Base-by-base conservation (phyloP, 2,797 vertebrate species). In the Clarias fuscus region DNA sequence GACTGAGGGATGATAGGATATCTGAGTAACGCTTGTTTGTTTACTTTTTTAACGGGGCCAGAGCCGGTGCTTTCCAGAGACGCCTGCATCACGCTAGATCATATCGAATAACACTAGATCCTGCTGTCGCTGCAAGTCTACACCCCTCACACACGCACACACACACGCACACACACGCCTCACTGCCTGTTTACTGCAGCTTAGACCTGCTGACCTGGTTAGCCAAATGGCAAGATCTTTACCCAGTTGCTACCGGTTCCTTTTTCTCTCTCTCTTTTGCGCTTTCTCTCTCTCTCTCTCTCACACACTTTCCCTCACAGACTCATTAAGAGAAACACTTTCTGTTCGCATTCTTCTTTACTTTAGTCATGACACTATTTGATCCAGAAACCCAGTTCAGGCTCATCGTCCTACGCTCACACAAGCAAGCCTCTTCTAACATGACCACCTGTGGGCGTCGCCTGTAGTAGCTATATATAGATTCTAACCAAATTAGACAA, bases 181-280 rank as follows among this genome's bases (percentile, higher is more conserved):
- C 56, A 61, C 76, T 13, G 18, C 30, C 76, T 78, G 76, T 78
- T 73, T 78, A 40, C 78, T 84, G 76, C 90, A 88, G 90, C 86
- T 90, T 91, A 88, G 89, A 88, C 89, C 68, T 64, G 40, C 75
- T 82, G 85, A 87, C 89, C 86, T 17, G 14, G 80, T 88, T 83
- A 85, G 48, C 84, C 67, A 75, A 40, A 87, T 83, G 82, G 58
- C 73, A 59, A 82, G 82, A 78, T 61, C 81, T 82, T 85, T 61
- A 1, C 82, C 70, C 79, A 62, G 81, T 83, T 53, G 56, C 72
- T 77, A 84, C 61, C 22, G 7, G 6, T 79, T 37, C 30, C n/a
- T 58, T 40, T 64, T 13, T 2, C 86, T 7, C 75, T 88, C 81
- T 72, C 61, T 79, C 67, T 85, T 75, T 67, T 81, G 22, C 20